Evolutionary conservation across 2,113 vertebrate species (phyloP), one percentile per base, ranked within the genome.

Genomic region (Diphyllodes magnificus): DNA sequence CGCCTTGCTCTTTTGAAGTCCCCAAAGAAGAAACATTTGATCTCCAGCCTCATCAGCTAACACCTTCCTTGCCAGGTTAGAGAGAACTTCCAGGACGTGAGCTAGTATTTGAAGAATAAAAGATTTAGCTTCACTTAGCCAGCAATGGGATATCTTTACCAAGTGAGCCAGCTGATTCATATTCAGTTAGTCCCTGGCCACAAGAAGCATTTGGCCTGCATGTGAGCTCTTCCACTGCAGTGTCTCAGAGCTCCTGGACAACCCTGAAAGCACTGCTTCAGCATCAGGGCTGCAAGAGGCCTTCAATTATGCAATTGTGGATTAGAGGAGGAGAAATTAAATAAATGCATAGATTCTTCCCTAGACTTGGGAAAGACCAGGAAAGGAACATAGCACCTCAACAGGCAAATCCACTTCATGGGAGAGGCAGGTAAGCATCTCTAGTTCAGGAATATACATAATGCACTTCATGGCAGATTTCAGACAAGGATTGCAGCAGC

Each of bases 401-500:
- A 7, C 12, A 47, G 72, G 21, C 13, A 53, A 78, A 84, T 8
- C 5, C 6, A 13, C 7, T 57, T 19, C 12, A 37, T 24, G 56
- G 6, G 22, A 54, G 35, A 54, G 19, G 35, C 31, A 35, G 25
- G 39, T 16, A 28, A 68, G 3, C 28, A 18, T 8, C 8, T 17
- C 33, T 30, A 17, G 13, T 6, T 82, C 33, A 42, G 71, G 35
- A 69, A 44, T 37, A 1, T 19, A 60, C 27, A 22, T 0, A 0
- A 49, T 4, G 4, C 9, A 11, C 40, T 60, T 50, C 47, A 4
- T 8, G 10, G 27, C n/a, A 57, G 13, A 42, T 51, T 76, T 65
- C 30, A 51, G 31, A 47, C 27, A 49, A 42, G n/a, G 27, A 49
- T 9, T 76, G 16, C 56, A 49, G 28, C 44, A 60, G 27, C 27